These are phyloP conservation scores for Myrmophylax atrothorax DNA, from an alignment of 2,113 vertebrate genomes.

Conservation along the genomic window DNA sequence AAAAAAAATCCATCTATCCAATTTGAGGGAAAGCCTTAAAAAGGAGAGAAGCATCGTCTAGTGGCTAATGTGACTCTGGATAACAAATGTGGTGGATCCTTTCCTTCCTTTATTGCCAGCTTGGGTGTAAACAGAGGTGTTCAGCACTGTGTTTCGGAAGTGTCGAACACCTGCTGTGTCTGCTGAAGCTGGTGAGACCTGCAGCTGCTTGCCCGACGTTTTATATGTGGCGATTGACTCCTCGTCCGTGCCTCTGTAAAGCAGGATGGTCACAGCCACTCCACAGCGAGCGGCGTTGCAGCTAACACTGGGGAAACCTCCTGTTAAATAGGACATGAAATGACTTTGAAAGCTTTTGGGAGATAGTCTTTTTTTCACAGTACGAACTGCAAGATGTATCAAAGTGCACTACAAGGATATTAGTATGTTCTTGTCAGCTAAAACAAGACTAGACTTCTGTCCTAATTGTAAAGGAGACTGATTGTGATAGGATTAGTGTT, in stretches of 20 bases:
- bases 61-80: background rate
- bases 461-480: background rate
- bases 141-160: background rate
- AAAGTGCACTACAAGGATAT: background rate
- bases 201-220: background rate
- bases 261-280: background rate
- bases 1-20: background rate
- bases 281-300: rapidly evolving
- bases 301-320: background rate
- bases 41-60: background rate
- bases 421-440: background rate
- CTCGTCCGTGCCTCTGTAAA: rapidly evolving
- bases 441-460: background rate
- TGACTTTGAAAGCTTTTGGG: background rate
- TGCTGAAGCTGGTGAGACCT: background rate
- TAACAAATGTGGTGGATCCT: background rate
- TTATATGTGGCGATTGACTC: background rate
- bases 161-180: conserved; percentile 55
- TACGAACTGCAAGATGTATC: background rate
- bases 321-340: background rate
- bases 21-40: background rate
- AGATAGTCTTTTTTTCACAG: background rate
- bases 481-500: background rate
- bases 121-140: conserved; percentile 21
- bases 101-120: conserved; percentile 32